Base-by-base conservation (phyloP, 2,113 vertebrate species). In the Chrysochloris asiatica region DNA sequence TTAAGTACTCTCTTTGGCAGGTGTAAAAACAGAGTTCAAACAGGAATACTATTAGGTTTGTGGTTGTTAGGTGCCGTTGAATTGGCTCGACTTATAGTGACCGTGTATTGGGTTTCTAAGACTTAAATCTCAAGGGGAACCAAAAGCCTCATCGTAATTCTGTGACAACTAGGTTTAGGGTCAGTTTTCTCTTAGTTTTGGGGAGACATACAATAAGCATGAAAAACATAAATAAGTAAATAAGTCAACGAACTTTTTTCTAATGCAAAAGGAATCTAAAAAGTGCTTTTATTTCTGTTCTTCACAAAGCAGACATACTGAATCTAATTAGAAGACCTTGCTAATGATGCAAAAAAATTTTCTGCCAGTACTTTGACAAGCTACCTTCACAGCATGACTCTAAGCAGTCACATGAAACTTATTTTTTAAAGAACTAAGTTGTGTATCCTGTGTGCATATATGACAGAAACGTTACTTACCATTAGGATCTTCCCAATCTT, bases 401-500 rank as follows among this genome's bases (percentile, higher is more conserved):
- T 43, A 21, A 30, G 19, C 1, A 38, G 59, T 47, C 47, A 61
- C 6, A 26, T 28, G 63, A 65, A 88, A 47, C 56, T 24, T 19
- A 16, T 16, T 59, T 50, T 48, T 41, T 81, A 41, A 36, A 86
- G 13, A 65, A 61, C 61, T 0, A 24, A 76, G 0, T 7, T 69
- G 10, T 21, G 30, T 83, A 17, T 14, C 61, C n/a, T 14, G 77
- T 65, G 16, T 24, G 61, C 56, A 72, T n/a, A 3, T 36, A 22
- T 7, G 80, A 65, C 45, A 77, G 59, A 65, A 36, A 86, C 54
- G 43, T 16, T 47, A 88, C 97, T 96, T 92, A 99, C 99, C 99
- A 75, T 98, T 99, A 78, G 99, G 99, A 96, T 99, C 99, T 94
- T 99, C 99, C 99, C 99, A 99, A 61, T 99, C 99, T 96, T 99